Evolutionary conservation across 2,888 invertebrate genomes (phyloP).

Genomic region (Ephialtes manifestator): DNA sequence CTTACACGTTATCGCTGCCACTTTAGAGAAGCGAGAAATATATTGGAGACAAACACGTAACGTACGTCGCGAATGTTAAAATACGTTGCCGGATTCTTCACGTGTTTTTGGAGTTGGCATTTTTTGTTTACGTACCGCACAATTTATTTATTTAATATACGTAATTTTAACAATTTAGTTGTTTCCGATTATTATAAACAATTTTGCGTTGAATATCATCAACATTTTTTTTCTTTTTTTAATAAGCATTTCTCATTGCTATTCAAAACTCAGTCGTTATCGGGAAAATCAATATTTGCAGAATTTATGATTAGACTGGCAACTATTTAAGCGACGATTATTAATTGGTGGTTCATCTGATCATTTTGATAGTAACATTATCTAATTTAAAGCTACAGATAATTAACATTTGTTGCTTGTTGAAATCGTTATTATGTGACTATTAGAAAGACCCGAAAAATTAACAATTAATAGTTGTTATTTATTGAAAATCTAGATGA

Average conservation of each 20-base stretch:
- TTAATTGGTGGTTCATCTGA: neutral
- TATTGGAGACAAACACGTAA: slow-evolving; percentile 48
- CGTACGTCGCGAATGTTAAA: neutral
- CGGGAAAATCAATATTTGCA: too few relatives aligned
- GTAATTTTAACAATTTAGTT: neutral
- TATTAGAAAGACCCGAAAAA: too few relatives aligned
- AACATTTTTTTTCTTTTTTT: neutral
- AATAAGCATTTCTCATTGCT: neutral
- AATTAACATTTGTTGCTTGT: too few relatives aligned
- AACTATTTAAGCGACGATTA: too few relatives aligned
- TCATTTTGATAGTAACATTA: neutral
- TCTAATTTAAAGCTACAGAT: too few relatives aligned
- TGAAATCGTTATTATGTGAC: too few relatives aligned
- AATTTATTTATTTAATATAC: neutral
- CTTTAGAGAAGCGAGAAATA: slow-evolving; percentile 24
- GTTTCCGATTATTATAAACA: neutral
- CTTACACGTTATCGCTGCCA: slow-evolving; percentile 2
- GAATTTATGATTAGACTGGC: too few relatives aligned
- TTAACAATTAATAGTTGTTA: too few relatives aligned
- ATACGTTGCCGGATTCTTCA: neutral
- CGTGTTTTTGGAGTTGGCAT: neutral
- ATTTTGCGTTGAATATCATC: neutral
- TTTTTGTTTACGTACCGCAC: neutral
- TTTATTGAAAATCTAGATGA: too few relatives aligned
- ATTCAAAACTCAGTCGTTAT: too few relatives aligned